Evolutionary conservation across 1,140 invertebrate genomes (phyloP).

Genomic region (Heliothis subflexa): DNA sequence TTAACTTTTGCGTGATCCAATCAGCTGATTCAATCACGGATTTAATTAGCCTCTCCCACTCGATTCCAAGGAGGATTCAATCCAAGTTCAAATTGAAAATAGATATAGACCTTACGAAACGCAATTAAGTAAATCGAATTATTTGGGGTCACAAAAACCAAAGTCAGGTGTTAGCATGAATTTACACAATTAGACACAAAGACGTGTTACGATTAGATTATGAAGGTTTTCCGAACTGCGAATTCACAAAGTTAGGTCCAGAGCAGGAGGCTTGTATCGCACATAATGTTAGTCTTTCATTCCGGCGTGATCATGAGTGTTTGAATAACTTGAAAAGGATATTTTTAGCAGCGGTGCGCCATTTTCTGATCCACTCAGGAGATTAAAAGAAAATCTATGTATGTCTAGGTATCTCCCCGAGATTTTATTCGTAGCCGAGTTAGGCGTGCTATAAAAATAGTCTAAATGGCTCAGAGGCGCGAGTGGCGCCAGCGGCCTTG

Average conservation of each 20-base stretch:
- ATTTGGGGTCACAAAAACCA: background rate
- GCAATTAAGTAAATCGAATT: background rate
- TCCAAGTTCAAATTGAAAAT: background rate
- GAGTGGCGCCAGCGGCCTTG: constrained; percentile 7
- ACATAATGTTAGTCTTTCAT: background rate
- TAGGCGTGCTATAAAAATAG: constrained; percentile 31
- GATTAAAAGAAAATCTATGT: constrained; percentile 26
- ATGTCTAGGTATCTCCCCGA: constrained; percentile 1
- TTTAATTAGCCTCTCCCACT: constrained; percentile 16
- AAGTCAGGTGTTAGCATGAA: background rate
- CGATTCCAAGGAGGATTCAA: background rate
- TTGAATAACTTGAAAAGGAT: constrained; percentile 2
- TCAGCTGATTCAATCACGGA: constrained; percentile 32
- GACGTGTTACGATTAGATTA: background rate
- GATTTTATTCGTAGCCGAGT: constrained; percentile 18
- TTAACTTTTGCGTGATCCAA: constrained; percentile 39
- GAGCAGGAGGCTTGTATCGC: background rate
- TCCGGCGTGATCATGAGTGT: background rate
- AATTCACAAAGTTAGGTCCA: background rate
- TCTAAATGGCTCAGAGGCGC: constrained; percentile 8
- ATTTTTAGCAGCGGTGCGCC: constrained; percentile 1
- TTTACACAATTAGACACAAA: background rate
- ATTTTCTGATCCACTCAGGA: constrained; percentile 17
- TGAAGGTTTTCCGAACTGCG: background rate
- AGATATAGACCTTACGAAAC: background rate